These are phyloP conservation scores for Procapra przewalskii DNA, from an alignment of 2,113 vertebrate genomes.

Conservation along the genomic window DNA sequence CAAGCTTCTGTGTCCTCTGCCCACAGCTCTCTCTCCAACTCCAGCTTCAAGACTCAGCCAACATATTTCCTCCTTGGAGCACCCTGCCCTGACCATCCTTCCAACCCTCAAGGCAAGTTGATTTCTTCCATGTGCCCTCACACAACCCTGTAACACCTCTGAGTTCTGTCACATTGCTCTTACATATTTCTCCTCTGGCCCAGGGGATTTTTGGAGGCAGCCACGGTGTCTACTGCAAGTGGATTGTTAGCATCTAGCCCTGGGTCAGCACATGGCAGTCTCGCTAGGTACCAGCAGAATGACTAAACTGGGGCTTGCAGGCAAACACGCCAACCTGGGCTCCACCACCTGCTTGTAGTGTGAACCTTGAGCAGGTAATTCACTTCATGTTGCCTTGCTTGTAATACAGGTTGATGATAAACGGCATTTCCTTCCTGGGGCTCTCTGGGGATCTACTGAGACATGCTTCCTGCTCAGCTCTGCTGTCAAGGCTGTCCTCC, in stretches of 20 bases:
- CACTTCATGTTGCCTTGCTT: background rate
- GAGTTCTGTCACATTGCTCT: background rate
- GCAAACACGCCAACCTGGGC: background rate
- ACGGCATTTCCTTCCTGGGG: background rate
- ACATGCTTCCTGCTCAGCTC: background rate
- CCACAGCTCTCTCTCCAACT: background rate
- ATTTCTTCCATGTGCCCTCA: background rate
- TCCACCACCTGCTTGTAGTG: fast-evolving
- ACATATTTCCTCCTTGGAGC: background rate
- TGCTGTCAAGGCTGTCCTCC: background rate
- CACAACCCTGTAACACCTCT: fast-evolving
- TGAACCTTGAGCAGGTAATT: background rate
- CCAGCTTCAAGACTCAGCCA: background rate
- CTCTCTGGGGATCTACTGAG: background rate
- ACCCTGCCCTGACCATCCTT: background rate
- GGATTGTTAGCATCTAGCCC: background rate
- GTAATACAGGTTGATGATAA: background rate
- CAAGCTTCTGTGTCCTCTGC: background rate
- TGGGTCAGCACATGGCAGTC: fast-evolving
- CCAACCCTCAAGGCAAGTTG: background rate
- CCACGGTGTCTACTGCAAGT: fast-evolving
- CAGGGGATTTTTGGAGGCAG: background rate
- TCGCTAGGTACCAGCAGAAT: background rate
- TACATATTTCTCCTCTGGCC: background rate
- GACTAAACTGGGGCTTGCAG: background rate